Conservation (phyloP, 1,140 invertebrate genomes). For the Hylaeus volcanicus region DNA sequence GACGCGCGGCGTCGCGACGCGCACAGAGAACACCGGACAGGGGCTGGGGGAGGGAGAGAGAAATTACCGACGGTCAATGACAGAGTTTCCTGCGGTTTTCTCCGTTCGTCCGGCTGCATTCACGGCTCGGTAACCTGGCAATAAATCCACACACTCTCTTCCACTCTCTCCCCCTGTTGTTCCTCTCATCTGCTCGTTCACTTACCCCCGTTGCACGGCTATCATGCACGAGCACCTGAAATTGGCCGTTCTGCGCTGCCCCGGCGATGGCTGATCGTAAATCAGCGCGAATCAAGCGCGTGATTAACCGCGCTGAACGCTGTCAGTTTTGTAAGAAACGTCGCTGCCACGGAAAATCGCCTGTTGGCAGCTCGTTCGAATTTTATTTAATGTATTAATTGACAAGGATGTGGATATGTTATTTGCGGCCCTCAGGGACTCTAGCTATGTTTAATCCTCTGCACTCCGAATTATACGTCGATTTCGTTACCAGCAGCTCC, state of each 20-base stretch:
- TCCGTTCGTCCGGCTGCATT: constrained; percentile 67
- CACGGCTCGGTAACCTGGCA: constrained; percentile 65
- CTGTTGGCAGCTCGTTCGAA: too few relatives aligned
- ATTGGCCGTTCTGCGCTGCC: constrained; percentile 21
- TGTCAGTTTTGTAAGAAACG: not conserved
- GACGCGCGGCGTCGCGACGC: not conserved
- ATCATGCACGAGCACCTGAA: constrained; percentile 36
- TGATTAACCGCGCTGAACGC: constrained; percentile 54
- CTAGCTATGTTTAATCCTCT: too few relatives aligned
- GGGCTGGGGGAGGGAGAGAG: constrained; percentile 30
- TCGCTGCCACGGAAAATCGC: not conserved
- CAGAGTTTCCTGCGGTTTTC: constrained; percentile 69
- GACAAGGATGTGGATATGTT: too few relatives aligned
- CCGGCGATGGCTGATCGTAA: constrained; percentile 48
- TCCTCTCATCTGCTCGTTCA: constrained; percentile 38
- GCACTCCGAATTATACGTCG: too few relatives aligned
- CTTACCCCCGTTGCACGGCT: constrained; percentile 31
- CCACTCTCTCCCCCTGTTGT: not conserved
- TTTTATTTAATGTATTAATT: too few relatives aligned
- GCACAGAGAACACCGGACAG: constrained; percentile 3
- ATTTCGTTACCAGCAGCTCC: too few relatives aligned
- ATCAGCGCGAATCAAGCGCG: constrained; percentile 71
- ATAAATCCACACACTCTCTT: constrained; percentile 59
- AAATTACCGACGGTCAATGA: constrained; percentile 69
- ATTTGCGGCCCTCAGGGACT: too few relatives aligned